phyloP scores from a whole-genome alignment of 2,888 invertebrate species.

The Hyalella azteca region DNA sequence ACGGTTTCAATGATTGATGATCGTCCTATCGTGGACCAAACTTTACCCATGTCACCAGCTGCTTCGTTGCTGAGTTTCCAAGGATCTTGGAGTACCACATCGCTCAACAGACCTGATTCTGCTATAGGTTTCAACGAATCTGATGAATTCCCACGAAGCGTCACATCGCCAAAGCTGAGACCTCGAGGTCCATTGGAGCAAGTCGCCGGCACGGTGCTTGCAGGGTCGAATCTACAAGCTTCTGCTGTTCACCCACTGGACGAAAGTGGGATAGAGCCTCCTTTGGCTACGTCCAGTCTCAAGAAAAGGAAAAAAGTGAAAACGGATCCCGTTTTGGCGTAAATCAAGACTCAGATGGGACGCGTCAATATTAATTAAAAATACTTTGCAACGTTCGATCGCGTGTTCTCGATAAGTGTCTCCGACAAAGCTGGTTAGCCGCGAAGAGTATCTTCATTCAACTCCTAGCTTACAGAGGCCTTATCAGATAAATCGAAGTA shows the following conservation, averaged over 20 bases:
- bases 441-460: too few relatives aligned
- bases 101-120: constrained; percentile 37
- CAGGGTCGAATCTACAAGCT: constrained; percentile 51
- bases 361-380: too few relatives aligned
- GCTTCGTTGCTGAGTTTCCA: constrained; percentile 52
- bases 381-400: too few relatives aligned
- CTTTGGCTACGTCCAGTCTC: constrained; percentile 50
- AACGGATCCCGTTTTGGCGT: background rate
- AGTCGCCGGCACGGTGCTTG: constrained; percentile 52
- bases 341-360: too few relatives aligned
- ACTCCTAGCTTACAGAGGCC: too few relatives aligned
- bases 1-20: constrained; percentile 55
- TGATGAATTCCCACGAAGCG: background rate
- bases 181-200: constrained; percentile 50
- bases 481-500: too few relatives aligned
- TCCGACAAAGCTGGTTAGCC: too few relatives aligned
- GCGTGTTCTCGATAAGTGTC: too few relatives aligned
- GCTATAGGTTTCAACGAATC: constrained; percentile 7
- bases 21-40: constrained; percentile 50
- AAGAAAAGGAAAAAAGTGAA: constrained; percentile 43
- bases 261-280: constrained; percentile 33
- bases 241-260: constrained; percentile 34
- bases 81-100: constrained; percentile 41
- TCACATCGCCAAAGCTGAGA: background rate
- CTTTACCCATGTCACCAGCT: constrained; percentile 54